These are phyloP conservation scores for Gnatocerus cornutus DNA, from an alignment of 2,888 invertebrate species.

Conservation along the genomic window DNA sequence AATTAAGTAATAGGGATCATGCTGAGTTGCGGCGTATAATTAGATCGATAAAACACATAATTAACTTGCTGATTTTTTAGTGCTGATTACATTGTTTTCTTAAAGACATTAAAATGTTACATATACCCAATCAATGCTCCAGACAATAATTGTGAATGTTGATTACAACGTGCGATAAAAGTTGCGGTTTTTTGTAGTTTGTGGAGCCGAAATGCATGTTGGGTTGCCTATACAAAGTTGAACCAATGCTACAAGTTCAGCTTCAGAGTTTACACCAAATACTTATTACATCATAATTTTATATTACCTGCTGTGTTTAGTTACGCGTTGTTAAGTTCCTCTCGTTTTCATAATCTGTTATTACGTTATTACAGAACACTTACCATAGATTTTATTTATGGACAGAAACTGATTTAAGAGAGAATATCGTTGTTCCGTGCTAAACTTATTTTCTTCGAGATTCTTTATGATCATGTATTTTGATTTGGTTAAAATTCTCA, in stretches of 20 bases:
- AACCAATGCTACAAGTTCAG: background rate
- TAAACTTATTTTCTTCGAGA: too few relatives aligned
- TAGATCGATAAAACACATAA: background rate
- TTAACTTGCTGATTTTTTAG: slow-evolving; percentile 30
- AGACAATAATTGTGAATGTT: slow-evolving; percentile 5
- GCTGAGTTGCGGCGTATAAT: slow-evolving; percentile 1
- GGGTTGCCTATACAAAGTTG: slow-evolving; percentile 1
- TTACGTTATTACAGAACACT: background rate
- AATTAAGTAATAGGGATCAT: background rate
- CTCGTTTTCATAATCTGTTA: background rate
- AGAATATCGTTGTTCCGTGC: too few relatives aligned
- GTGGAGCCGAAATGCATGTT: background rate
- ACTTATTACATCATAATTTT: background rate
- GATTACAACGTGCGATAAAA: slow-evolving; percentile 5
- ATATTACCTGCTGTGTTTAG: background rate
- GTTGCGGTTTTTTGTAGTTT: background rate
- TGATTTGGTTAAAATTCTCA: too few relatives aligned
- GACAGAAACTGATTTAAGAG: too few relatives aligned
- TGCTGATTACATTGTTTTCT: slow-evolving; percentile 31
- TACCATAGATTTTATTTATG: background rate
- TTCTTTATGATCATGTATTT: too few relatives aligned
- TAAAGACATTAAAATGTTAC: slow-evolving; percentile 25
- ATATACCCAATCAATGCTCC: slow-evolving; percentile 1
- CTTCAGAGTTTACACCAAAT: background rate
- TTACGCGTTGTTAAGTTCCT: background rate